Base-by-base conservation (phyloP, 2,113 vertebrate genomes). In the Eublepharis macularius region DNA sequence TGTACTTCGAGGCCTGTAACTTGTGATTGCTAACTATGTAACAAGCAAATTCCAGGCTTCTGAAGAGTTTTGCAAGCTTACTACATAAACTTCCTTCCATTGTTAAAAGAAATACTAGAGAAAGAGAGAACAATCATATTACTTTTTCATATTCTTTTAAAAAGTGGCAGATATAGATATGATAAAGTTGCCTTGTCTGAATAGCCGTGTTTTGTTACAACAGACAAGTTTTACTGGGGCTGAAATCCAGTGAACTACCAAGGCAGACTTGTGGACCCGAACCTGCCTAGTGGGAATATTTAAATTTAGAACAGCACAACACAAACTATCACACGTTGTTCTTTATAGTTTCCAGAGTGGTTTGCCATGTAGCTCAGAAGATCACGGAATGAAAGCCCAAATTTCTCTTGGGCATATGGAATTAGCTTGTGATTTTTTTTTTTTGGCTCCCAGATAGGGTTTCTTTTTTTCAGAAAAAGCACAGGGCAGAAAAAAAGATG, bases 391-490 rank as follows among this genome's bases (percentile, higher is more conserved):
- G 41, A 6, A 63, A 63, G 32, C 26, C 65, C 54, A 47, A 3
- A 60, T 0, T 10, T 34, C 2, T 66, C 24, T 51, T 72, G 76
- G 39, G 19, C 66, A 5, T 19, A 14, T 10, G 60, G 21, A 79
- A 72, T 21, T 70, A 45, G 39, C 24, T 2, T 70, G 29, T 41
- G 45, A 32, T 85, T 72, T 14, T 84, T 49, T 63, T 63, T 45
- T 19, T 2, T 45, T 13, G 32, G 19, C 9, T 80, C 19, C 57
- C 29, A 16, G 11, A 10, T 21, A 66, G 29, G 8, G 32, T 66
- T 66, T 32, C 65, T n/a, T 13, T 13, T n/a, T 24, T 89, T 60
- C 92, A 88, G 92, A 92, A 93, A 95, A 91, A 93, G 84, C 68
- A 89, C 90, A 77, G 45, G 34, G 21, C 72, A 29, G 49, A 66